phyloP scores from a whole-genome alignment of 2,113 vertebrate species.

The Microcebus murinus region DNA sequence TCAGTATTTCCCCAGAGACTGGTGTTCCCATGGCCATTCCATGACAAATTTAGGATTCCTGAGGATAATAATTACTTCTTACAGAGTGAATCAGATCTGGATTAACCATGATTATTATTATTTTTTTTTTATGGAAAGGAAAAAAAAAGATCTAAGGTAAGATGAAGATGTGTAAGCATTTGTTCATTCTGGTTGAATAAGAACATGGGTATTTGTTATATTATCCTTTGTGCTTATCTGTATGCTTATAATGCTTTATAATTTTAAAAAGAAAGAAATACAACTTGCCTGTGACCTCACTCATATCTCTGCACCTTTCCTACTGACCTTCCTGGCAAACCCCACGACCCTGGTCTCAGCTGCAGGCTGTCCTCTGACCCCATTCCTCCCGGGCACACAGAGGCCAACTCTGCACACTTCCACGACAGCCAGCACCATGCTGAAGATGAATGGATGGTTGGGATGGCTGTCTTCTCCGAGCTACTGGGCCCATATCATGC shows the following conservation, averaged over 20 bases:
- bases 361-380: not conserved
- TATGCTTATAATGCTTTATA: not conserved
- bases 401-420: not conserved
- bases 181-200: not conserved
- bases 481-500: not conserved
- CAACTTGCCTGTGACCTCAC: not conserved
- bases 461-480: rapidly evolving
- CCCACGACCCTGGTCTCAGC: not conserved
- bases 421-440: not conserved
- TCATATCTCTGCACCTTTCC: not conserved
- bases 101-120: conserved; percentile 16
- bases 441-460: not conserved
- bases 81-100: conserved; percentile 46
- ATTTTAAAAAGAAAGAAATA: not conserved
- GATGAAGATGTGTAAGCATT: not conserved
- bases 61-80: conserved; percentile 56
- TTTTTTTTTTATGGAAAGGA: not conserved
- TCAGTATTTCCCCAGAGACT: conserved; percentile 47
- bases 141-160: not conserved
- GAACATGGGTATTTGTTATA: not conserved
- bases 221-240: not conserved
- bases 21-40: not conserved
- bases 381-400: rapidly evolving
- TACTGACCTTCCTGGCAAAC: not conserved
- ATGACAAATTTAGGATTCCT: conserved; percentile 29